phyloP scores from a whole-genome alignment of 1,140 invertebrate genomes.

The Tetramorium alpestre region DNA sequence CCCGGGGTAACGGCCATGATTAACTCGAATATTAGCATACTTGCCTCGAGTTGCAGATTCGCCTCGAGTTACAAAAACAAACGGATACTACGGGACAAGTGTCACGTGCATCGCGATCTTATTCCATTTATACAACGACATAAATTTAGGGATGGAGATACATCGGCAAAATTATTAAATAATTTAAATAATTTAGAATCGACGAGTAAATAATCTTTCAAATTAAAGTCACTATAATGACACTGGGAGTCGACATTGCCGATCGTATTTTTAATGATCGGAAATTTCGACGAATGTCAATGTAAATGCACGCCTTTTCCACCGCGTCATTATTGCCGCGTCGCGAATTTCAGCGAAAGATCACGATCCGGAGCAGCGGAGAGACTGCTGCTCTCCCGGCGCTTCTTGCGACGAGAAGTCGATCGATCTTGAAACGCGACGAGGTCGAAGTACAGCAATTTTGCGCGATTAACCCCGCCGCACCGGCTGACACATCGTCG shows the following conservation, averaged over 20 bases:
- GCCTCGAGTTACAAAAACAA: slow-evolving; percentile 10
- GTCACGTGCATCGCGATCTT: not conserved
- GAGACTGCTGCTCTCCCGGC: not conserved
- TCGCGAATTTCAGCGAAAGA: not conserved
- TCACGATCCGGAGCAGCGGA: not conserved
- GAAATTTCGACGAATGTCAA: not conserved
- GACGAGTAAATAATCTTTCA: not conserved
- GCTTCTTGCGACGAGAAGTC: not conserved
- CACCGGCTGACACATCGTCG: not conserved
- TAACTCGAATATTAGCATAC: slow-evolving; percentile 30
- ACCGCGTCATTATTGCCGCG: not conserved
- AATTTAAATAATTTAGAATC: not conserved
- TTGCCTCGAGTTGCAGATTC: not conserved
- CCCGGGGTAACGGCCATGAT: not conserved
- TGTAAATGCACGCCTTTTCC: not conserved
- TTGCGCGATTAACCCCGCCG: slow-evolving; percentile 30
- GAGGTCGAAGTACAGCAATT: slow-evolving; percentile 28
- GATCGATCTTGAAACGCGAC: slow-evolving; percentile 21
- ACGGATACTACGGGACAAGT: not conserved
- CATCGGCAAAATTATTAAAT: too few relatives aligned
- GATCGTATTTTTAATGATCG: not conserved
- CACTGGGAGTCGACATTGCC: not conserved
- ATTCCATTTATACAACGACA: not conserved
- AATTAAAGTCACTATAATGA: not conserved
- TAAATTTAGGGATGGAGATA: not conserved